Evolutionary conservation across 2,888 invertebrate genomes (phyloP).

Genomic region (Eretmocerus hayati): DNA sequence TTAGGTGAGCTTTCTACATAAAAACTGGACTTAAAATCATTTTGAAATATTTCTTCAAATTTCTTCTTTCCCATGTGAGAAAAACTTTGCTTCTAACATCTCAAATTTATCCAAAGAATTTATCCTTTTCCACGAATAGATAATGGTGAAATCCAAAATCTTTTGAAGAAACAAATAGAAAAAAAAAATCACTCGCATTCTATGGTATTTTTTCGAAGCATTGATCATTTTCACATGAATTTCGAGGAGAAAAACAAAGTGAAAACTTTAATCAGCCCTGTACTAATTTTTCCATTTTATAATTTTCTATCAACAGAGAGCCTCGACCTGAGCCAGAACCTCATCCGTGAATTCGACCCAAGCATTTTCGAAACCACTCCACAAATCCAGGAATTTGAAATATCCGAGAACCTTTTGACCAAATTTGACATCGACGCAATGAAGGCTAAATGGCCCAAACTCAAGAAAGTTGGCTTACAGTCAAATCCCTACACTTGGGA

Average conservation of each 20-base stretch:
- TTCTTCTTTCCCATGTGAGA: not conserved
- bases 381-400: constrained; percentile 14
- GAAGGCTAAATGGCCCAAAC: constrained; percentile 19
- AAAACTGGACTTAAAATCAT: too few species aligned
- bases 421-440: constrained; percentile 17
- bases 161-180: too few species aligned
- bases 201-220: too few species aligned
- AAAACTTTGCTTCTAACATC: not conserved
- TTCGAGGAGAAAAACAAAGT: too few species aligned
- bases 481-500: constrained; percentile 18
- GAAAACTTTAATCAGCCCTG: too few species aligned
- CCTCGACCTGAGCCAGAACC: constrained; percentile 20
- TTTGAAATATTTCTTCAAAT: not conserved
- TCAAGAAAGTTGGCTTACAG: constrained; percentile 17
- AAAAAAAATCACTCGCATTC: too few species aligned
- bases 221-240: too few species aligned
- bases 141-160: too few species aligned
- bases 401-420: constrained; percentile 20
- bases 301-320: constrained; percentile 10
- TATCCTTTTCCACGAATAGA: not conserved
- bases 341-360: constrained; percentile 19
- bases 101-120: not conserved
- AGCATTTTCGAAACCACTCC: constrained; percentile 20
- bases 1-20: constrained; percentile 13
- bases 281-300: too few species aligned